Base-by-base conservation (phyloP, 2,797 vertebrate genomes). In the Pseudochirops cupreus region DNA sequence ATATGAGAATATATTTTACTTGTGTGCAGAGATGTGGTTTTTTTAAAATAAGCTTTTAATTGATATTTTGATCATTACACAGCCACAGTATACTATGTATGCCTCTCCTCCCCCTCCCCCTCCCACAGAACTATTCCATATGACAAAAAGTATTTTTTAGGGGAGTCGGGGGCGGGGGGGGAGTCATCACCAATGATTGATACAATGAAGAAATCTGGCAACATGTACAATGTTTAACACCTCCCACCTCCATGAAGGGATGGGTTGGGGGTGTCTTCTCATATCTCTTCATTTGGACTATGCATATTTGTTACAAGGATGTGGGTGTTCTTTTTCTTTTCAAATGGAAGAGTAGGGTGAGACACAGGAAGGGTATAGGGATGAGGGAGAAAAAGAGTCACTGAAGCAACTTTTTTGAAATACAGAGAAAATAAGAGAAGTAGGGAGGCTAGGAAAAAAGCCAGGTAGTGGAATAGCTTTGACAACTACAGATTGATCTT, bases 141-240 rank as follows among this genome's bases (percentile, higher is more conserved):
- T 82, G 39, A 82, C 18, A 82, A 82, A 82, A 11, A 74, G 2
- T 46, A 82, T 46, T 46, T 46, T 82, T 82, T 58, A 28, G 57
- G 0, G 2, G 6, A 21, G 9, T 7, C 0, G 18, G 12, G 46
- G 46, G 16, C 28, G 3, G n/a, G 0, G 14, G 3, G 2, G 67
- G 9, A 46, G n/a, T 82, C 21, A 82, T 82, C 29, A 82, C 6
- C 5, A 74, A 21, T 13, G 74, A 82, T 46, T 39, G 67, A 46
- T 46, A 82, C 67, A 82, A 3, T 39, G n/a, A 46, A 21, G 21
- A 82, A 46, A 1, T 46, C 21, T 82, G 74, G 21, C 18, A 46
- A 26, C 9, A 46, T 46, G 18, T 46, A 3, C 74, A 24, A 46
- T 26, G 39, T 46, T 21, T 39, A 82, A 82, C 18, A 82, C 74